Evolutionary conservation across 2,113 vertebrate genomes (phyloP), one percentile per base, ranked within the genome.

Genomic region (Vanacampus margaritifer): DNA sequence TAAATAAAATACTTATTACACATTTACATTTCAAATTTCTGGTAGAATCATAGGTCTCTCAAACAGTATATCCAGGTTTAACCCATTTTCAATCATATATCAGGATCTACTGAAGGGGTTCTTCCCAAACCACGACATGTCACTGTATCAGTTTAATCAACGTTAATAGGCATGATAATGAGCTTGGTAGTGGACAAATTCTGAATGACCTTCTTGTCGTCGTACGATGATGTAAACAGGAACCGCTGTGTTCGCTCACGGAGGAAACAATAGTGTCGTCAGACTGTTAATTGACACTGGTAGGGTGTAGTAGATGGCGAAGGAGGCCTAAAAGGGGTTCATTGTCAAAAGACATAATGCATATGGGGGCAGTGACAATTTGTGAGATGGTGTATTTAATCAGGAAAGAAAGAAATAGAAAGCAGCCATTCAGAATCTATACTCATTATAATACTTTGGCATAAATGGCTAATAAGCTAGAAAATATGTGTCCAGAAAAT

Each of bases 181-280:
- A 61, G 36, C n/a, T 61, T 61, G n/a, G 36, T 61, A 39, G 36
- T 14, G 12, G 23, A 43, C 60, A 62, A 43, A 62, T 62, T 24
- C 11, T 43, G 36, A 62, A 43, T 43, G 60, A 62, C 60, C 60
- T 62, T 62, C 43, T 16, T 62, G 60, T 62, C 60, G 26, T 43
- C 6, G 36, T 16, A 24, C 23, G 6, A 26, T 43, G 3, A 1
- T n/a, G 23, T 43, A 43, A 35, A 62, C 60, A 43, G 60, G n/a
- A 41, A 24, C 60, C 5, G 23, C 37, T 24, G 60, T 62, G 60
- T 41, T 37, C 58, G 21, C 58, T 12, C 51, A 28, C 51, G 26
- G 36, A 9, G n/a, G 6, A 43, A 39, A 62, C 59, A 62, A 62
- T 62, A 16, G 60, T 24, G 60, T 62, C 39, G n/a, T 62, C 60